Conservation (phyloP, 2,888 invertebrate genomes). For the Iphiclides podalirius region DNA sequence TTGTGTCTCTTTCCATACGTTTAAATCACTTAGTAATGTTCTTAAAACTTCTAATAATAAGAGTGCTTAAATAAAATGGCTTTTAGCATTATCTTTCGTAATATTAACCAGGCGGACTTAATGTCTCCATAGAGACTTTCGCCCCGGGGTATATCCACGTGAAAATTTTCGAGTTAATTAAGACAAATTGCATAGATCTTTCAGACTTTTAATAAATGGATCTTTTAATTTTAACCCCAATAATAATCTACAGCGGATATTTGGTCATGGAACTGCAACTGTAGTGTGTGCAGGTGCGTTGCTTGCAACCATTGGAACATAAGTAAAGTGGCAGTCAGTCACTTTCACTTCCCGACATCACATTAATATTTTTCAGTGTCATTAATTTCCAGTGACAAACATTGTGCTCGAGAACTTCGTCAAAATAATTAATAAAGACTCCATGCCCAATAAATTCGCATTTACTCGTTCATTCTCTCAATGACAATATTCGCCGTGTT, state of each 20-base stretch:
- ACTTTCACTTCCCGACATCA: too few relatives aligned
- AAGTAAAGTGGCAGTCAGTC: too few relatives aligned
- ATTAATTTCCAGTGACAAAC: slow-evolving; percentile 19
- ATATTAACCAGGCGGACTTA: not conserved
- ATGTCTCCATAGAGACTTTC: not conserved
- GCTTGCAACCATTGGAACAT: too few relatives aligned
- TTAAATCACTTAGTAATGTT: too few relatives aligned
- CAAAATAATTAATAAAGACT: slow-evolving; percentile 23
- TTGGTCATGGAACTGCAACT: too few relatives aligned
- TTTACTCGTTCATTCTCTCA: slow-evolving; percentile 13
- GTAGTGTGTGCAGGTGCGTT: too few relatives aligned
- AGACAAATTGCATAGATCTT: slow-evolving; percentile 9
- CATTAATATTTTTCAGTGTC: slow-evolving; percentile 5
- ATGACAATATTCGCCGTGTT: slow-evolving; percentile 12
- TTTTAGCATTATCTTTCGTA: not conserved
- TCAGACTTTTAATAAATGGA: slow-evolving; percentile 4
- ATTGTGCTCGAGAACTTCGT: slow-evolving; percentile 9
- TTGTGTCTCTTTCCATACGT: too few relatives aligned
- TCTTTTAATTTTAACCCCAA: slow-evolving; percentile 2
- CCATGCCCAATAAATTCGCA: slow-evolving; percentile 19
- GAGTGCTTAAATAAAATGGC: not conserved
- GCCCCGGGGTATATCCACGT: not conserved
- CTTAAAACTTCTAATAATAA: too few relatives aligned
- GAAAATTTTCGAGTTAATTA: slow-evolving; percentile 4
- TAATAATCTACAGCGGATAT: slow-evolving; percentile 5